Evolutionary conservation across 2,113 vertebrate species (phyloP), one percentile per base, ranked within the genome.

Genomic region (Rhegmatorhina hoffmannsi): DNA sequence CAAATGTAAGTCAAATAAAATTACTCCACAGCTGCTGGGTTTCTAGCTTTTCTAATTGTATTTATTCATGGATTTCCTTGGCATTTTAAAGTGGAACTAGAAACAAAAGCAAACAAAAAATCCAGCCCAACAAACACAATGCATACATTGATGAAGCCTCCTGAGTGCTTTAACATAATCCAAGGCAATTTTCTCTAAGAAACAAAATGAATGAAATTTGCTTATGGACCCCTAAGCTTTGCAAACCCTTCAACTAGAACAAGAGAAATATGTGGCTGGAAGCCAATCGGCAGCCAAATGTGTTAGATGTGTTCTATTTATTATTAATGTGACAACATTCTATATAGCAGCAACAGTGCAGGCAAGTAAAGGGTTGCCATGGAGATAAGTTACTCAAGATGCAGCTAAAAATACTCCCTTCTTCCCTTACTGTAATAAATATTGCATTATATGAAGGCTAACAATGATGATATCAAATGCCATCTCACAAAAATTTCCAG

Each of bases 301-400:
- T 96, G 97, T 96, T 94, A 96, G 95, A 97, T 94, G 92, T 94
- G 91, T 95, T 90, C 96, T 92, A 96, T 98, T 97, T 97, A 97
- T 97, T 97, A 97, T 97, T 97, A 97, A 97, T 95, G 95, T 97
- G 94, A 97, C 97, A 96, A 97, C 95, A 96, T 95, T 97, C 95
- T 91, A 94, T 96, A 94, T 72, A 97, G 95, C 92, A 89, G 94
- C 90, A 97, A 96, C 93, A 95, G 95, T 75, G 93, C 92, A 91
- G 88, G 94, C 94, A 96, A 97, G 96, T 95, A 96, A 96, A 87
- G 67, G 72, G 97, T 98, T 98, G 91, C 97, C 97, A 98, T 97
- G 97, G 97, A 96, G 96, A 98, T 97, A 92, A 89, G 95, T 97
- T 97, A 96, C 96, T 97, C 95, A 97, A 97, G 96, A 96, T 94